Evolutionary conservation across 1,140 invertebrate species (phyloP).

Genomic region (Scaptomyza pallida): DNA sequence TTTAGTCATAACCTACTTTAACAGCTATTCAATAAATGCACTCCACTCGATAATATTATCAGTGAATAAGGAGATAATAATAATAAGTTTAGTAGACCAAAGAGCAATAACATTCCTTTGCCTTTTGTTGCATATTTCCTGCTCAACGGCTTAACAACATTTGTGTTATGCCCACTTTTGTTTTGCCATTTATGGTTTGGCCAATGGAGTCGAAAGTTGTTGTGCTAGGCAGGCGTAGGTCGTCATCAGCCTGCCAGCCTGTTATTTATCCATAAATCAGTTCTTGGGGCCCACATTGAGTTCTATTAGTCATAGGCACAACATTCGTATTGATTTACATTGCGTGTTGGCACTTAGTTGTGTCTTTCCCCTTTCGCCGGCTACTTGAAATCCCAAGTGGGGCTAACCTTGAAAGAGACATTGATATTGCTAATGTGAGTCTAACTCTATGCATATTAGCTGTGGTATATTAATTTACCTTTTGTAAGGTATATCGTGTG

Average conservation of each 20-base stretch:
- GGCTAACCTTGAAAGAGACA: constrained; percentile 58
- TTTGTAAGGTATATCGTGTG: constrained; percentile 22
- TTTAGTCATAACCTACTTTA: constrained; percentile 15
- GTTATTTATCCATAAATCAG: constrained; percentile 56
- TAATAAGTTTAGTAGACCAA: not conserved
- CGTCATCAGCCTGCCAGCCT: not conserved
- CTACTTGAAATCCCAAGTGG: constrained; percentile 47
- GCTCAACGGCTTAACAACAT: constrained; percentile 25
- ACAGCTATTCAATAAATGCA: constrained; percentile 13
- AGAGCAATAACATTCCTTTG: constrained; percentile 60
- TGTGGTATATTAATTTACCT: not conserved
- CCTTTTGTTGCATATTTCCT: constrained; percentile 46
- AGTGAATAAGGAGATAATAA: constrained; percentile 23
- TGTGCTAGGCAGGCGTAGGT: constrained; percentile 51
- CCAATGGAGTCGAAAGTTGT: constrained; percentile 23
- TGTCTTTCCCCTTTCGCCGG: constrained; percentile 5
- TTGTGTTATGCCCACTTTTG: constrained; percentile 15
- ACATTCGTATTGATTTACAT: constrained; percentile 64
- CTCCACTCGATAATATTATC: constrained; percentile 7
- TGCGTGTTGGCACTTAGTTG: constrained; percentile 63
- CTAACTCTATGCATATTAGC: constrained; percentile 51
- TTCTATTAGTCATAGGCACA: constrained; percentile 27
- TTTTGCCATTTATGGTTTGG: constrained; percentile 41
- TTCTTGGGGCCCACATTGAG: constrained; percentile 43
- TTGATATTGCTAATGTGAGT: constrained; percentile 16